These are phyloP conservation scores for Chelonoidis abingdonii DNA, from an alignment of 2,113 vertebrate species.

Conservation along the genomic window DNA sequence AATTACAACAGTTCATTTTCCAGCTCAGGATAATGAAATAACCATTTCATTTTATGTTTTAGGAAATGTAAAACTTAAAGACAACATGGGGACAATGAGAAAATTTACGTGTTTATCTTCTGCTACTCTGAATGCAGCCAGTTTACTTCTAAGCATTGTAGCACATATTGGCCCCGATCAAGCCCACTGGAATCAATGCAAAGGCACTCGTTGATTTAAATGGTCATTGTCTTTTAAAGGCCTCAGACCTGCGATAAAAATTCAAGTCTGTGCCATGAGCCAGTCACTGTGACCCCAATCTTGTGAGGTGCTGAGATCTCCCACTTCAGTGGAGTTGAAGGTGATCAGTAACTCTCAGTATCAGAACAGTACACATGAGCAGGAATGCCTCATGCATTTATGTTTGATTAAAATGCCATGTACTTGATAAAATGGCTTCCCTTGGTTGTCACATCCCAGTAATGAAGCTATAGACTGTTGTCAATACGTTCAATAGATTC, in stretches of 20 bases:
- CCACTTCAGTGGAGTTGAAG: not conserved
- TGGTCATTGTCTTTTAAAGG: too few species aligned
- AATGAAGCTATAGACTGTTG: not conserved
- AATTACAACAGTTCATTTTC: not conserved
- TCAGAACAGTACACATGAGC: fast-evolving
- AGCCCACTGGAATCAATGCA: not conserved
- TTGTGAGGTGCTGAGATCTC: not conserved
- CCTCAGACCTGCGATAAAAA: not conserved
- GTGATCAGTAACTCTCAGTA: not conserved
- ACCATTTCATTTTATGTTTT: not conserved
- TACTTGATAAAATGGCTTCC: not conserved
- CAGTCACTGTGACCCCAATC: not conserved
- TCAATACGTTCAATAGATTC: fast-evolving
- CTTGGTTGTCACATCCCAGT: fast-evolving
- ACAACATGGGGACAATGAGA: fast-evolving
- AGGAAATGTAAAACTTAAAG: not conserved
- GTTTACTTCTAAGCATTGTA: not conserved
- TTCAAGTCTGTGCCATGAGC: not conserved
- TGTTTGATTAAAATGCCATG: not conserved
- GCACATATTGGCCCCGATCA: fast-evolving
- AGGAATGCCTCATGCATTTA: fast-evolving
- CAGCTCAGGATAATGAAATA: not conserved
- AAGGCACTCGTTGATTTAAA: not conserved
- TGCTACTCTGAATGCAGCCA: not conserved
- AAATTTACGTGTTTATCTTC: not conserved